Evolutionary conservation across 2,113 vertebrate genomes (phyloP).

Genomic region (Podilymbus podiceps): DNA sequence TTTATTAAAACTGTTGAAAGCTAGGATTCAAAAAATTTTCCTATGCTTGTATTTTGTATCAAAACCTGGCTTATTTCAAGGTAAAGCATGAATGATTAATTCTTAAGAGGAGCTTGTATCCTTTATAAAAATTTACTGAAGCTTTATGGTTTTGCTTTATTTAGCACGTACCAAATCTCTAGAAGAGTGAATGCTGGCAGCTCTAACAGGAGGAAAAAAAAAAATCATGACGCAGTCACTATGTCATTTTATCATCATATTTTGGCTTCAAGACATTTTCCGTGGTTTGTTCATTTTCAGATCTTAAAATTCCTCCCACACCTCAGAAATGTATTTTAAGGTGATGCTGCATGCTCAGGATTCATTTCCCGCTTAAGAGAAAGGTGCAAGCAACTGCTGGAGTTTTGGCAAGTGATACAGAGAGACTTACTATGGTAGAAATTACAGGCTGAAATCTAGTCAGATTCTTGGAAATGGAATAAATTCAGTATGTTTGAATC

Average conservation of each 20-base stretch:
- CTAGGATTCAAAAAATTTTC: neutral
- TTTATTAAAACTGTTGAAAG: neutral
- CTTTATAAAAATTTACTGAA: neutral
- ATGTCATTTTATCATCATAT: conserved; percentile 18
- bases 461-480: conserved; percentile 15
- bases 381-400: conserved; percentile 39
- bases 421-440: conserved; percentile 1
- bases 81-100: neutral
- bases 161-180: neutral
- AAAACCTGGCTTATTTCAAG: neutral
- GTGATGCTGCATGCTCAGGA: neutral
- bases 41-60: neutral
- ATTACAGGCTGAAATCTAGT: neutral
- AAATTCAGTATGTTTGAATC: neutral
- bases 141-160: neutral
- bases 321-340: conserved; percentile 41
- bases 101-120: neutral
- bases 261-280: conserved; percentile 32
- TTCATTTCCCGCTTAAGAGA: conserved; percentile 19
- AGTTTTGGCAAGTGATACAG: conserved; percentile 19
- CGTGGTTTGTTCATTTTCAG: conserved; percentile 15
- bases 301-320: conserved; percentile 53
- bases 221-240: neutral
- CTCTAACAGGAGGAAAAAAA: neutral
- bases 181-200: neutral